Evolutionary conservation across 2,797 vertebrate species (phyloP).

Genomic region (Craterocephalus amniculus): DNA sequence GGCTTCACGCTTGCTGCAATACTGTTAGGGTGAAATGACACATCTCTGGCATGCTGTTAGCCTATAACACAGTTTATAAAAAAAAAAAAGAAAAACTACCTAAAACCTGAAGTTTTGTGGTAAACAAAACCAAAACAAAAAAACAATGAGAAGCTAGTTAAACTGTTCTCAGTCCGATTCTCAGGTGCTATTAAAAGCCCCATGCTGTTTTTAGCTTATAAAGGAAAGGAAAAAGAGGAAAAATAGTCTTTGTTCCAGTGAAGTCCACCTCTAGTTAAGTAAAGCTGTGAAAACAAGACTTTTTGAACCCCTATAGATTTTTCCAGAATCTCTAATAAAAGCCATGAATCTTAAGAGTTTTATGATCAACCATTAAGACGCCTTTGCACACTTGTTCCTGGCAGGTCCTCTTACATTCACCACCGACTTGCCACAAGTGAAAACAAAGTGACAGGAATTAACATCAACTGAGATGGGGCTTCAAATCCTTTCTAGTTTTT

Average conservation of each 20-base stretch:
- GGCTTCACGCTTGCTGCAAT: slow-evolving; percentile 18
- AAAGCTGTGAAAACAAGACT: slow-evolving; percentile 61
- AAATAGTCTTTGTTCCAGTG: slow-evolving; percentile 61
- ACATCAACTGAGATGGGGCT: slow-evolving; percentile 30
- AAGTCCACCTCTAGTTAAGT: slow-evolving; percentile 60
- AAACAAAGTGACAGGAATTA: slow-evolving; percentile 42
- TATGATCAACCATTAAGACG: slow-evolving; percentile 74
- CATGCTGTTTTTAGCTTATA: slow-evolving; percentile 47
- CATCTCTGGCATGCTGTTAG: slow-evolving; percentile 6
- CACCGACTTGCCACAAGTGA: slow-evolving; percentile 31
- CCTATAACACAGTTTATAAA: slow-evolving; percentile 13
- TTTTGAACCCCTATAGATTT: slow-evolving; percentile 67
- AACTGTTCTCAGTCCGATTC: slow-evolving; percentile 23
- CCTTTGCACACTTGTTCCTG: slow-evolving; percentile 70
- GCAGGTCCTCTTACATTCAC: slow-evolving; percentile 56
- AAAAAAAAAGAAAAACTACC: slow-evolving; percentile 5
- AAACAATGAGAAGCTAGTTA: slow-evolving; percentile 16
- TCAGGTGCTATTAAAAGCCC: slow-evolving; percentile 18
- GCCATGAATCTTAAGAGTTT: slow-evolving; percentile 72
- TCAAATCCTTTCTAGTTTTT: slow-evolving; percentile 5
- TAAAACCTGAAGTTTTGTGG: not conserved
- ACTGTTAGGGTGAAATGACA: not conserved
- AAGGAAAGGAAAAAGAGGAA: slow-evolving; percentile 34
- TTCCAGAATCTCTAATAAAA: slow-evolving; percentile 77
- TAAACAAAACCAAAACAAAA: not conserved